phyloP scores from a whole-genome alignment of 2,797 vertebrate genomes.

The Enteromius anoplus region DNA sequence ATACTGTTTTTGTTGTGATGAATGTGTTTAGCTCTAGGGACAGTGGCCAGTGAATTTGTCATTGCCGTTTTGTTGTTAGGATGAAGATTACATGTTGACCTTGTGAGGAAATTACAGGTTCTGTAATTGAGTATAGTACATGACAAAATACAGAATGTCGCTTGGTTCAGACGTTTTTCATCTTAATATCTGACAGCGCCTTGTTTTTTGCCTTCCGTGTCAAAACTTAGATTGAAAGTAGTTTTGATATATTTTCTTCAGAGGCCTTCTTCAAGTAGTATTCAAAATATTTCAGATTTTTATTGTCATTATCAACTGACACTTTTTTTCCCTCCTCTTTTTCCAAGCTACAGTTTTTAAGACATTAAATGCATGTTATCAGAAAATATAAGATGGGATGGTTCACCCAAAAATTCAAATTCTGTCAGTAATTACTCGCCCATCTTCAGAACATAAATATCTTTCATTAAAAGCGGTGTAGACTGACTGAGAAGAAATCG shows the following conservation, averaged over 20 bases:
- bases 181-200: neutral
- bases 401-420: too few species aligned
- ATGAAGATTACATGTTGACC: constrained; percentile 34
- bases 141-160: constrained; percentile 12
- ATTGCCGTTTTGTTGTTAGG: constrained; percentile 35
- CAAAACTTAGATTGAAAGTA: neutral
- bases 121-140: constrained; percentile 12
- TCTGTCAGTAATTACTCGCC: too few species aligned
- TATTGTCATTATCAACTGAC: neutral
- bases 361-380: neutral
- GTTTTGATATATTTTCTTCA: neutral
- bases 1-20: constrained; percentile 43
- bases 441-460: too few species aligned
- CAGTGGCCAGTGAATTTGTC: constrained; percentile 34
- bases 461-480: too few species aligned
- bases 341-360: neutral
- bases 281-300: neutral
- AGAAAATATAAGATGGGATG: too few species aligned
- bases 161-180: neutral
- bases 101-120: constrained; percentile 38
- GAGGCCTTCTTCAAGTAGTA: neutral
- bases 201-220: neutral
- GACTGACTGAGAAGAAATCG: too few species aligned
- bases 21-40: constrained; percentile 37
- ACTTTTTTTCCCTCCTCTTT: neutral